Percentiles rank a stretch among this genome's conserved stretches.
phyloP scores from a whole-genome alignment of 2,113 vertebrate species.

The Tychaedon coryphoeus region DNA sequence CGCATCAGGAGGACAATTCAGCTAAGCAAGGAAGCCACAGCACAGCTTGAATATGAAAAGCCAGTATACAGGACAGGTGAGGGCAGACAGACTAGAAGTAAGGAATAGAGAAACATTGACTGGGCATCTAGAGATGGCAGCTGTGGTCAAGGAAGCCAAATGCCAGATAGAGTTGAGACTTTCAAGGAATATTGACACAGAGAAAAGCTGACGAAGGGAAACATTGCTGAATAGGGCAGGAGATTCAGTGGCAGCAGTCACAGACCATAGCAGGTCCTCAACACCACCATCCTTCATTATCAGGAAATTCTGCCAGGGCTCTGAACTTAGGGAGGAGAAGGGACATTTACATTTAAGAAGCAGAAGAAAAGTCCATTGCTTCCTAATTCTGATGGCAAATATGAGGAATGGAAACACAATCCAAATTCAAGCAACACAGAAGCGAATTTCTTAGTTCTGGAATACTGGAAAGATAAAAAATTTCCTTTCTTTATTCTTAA shows the following conservation, averaged over 20 bases:
- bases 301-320: not conserved
- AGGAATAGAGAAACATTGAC: not conserved
- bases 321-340: not conserved
- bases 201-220: not conserved
- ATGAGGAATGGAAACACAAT: not conserved
- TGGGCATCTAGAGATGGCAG: not conserved
- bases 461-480: not conserved
- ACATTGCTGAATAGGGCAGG: not conserved
- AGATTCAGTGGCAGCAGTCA: not conserved
- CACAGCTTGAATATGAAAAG: not conserved
- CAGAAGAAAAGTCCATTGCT: not conserved
- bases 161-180: not conserved
- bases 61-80: not conserved
- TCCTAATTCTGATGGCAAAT: not conserved
- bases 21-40: not conserved
- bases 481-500: not conserved
- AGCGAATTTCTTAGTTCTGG: not conserved
- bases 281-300: not conserved
- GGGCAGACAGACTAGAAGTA: not conserved
- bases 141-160: not conserved
- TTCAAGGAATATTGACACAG: not conserved
- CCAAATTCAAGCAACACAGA: not conserved
- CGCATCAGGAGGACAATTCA: not conserved
- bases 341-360: not conserved
- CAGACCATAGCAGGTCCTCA: not conserved